Evolutionary conservation across 2,888 invertebrate genomes (phyloP).

Genomic region (Xylocampa areola): DNA sequence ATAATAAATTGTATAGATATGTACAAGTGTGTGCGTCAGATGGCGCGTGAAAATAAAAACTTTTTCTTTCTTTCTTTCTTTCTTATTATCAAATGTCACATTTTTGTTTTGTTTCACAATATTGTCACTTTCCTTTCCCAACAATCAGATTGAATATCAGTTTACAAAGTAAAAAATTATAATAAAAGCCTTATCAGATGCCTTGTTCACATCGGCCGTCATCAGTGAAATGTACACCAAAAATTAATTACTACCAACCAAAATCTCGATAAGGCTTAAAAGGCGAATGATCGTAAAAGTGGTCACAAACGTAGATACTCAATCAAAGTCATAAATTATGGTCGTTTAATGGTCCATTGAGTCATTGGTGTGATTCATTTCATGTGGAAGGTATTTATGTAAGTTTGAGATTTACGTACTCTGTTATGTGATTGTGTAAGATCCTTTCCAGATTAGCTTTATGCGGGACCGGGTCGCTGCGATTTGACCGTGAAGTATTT

Average conservation of each 20-base stretch:
- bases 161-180: conserved; percentile 32
- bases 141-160: conserved; percentile 39
- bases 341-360: conserved; percentile 66
- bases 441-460: conserved; percentile 23
- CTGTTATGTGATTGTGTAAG: conserved; percentile 38
- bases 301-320: conserved; percentile 65
- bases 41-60: too few species aligned
- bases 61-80: too few species aligned
- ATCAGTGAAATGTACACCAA: conserved; percentile 52
- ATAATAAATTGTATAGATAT: too few species aligned
- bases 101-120: conserved; percentile 16
- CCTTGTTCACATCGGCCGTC: conserved; percentile 29
- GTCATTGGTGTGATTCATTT: conserved; percentile 59
- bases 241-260: conserved; percentile 63
- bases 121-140: conserved; percentile 20
- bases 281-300: conserved; percentile 68
- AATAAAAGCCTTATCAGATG: conserved; percentile 31
- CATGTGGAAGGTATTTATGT: conserved; percentile 46
- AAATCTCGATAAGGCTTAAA: conserved; percentile 65
- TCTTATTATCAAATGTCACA: conserved; percentile 28
- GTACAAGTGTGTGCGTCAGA: too few species aligned
- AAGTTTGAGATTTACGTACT: conserved; percentile 36
- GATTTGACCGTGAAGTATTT: too few species aligned
- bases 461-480: neutral
- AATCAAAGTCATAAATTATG: conserved; percentile 74